Evolutionary conservation across 2,888 invertebrate genomes (phyloP).

Genomic region (Catonia carolina): DNA sequence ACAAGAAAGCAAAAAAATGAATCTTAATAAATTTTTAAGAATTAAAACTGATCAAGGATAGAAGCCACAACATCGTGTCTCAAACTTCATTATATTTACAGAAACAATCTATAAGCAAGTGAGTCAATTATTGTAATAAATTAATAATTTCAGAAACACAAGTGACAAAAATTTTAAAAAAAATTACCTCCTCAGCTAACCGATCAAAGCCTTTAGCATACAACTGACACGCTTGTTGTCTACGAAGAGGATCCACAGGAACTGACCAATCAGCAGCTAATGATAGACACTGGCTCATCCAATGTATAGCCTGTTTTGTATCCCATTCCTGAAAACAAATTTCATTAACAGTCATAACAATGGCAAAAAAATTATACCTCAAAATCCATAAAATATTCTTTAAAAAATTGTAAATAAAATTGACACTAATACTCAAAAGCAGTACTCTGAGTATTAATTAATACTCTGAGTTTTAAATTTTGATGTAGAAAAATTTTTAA

Average conservation of each 20-base stretch:
- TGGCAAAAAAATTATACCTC: not conserved
- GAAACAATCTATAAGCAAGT: too few relatives aligned
- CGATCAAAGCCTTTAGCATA: conserved; percentile 54
- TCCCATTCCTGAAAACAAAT: conserved; percentile 43
- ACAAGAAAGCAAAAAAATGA: too few relatives aligned
- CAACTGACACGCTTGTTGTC: conserved; percentile 66
- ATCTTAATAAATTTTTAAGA: too few relatives aligned
- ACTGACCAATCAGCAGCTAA: conserved; percentile 73
- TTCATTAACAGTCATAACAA: not conserved
- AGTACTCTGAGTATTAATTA: not conserved
- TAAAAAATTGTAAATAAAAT: not conserved
- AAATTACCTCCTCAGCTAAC: conserved; percentile 56
- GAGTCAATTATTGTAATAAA: too few relatives aligned
- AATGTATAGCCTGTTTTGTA: conserved; percentile 43
- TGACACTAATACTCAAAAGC: not conserved
- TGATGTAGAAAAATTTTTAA: too few relatives aligned
- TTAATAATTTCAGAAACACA: too few relatives aligned
- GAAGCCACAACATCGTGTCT: too few relatives aligned
- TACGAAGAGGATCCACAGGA: conserved; percentile 62
- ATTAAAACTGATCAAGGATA: too few relatives aligned
- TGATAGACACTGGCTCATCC: conserved; percentile 65
- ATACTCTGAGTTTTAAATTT: too few relatives aligned
- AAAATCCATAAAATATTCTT: not conserved
- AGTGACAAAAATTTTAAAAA: too few relatives aligned
- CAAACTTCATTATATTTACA: too few relatives aligned